Evolutionary conservation across 2,888 invertebrate species (phyloP), one percentile per base, ranked within the genome.

Genomic region (Podabrus alpinus): DNA sequence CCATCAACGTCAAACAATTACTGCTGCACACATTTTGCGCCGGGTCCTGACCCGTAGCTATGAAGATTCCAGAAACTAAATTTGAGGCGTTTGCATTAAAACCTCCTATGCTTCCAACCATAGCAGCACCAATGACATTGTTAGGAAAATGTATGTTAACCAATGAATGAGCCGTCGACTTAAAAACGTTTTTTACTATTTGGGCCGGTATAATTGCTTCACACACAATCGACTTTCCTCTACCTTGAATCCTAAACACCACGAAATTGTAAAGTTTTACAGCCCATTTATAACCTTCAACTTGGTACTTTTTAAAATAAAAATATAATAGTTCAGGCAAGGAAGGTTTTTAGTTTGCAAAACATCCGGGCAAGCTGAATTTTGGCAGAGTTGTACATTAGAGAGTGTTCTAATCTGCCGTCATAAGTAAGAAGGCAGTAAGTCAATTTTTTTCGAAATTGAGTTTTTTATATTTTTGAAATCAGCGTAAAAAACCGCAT

Each of bases 21-120:
- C 97, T 96, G 84, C 98, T 98, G 0, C 95, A 94, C 0, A 99
- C 95, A 84, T 96, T 97, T 88, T 99, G 99, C 0, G 99, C 99
- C 9, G 98, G 97, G 89, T 99, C 99, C 90, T 99, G 98, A 1
- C 99, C 99, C 15, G 98, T 98, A 0, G 99, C 99, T 78, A 99
- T 95, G 85, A 94, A 99, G 45, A 99, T 94, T 13, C 99, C 99
- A 0, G 99, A 97, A 1, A 99, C 98, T 89, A 99, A 94, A 86
- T 99, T 99, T 0, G 99, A 98, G 0, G 99, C 97, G 86, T 99
- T 99, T 0, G 99, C 98, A 86, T 99, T 99, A 84, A 95, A 97
- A 0, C 97, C 97, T 61, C 95, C 96, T 80, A 97, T 94, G 80
- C 95, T 95, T 0, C 97, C 98, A 3, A 99, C 98, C 84, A 98